Evolutionary conservation across 2,888 invertebrate genomes (phyloP).

Genomic region (Blastobasis adustella): DNA sequence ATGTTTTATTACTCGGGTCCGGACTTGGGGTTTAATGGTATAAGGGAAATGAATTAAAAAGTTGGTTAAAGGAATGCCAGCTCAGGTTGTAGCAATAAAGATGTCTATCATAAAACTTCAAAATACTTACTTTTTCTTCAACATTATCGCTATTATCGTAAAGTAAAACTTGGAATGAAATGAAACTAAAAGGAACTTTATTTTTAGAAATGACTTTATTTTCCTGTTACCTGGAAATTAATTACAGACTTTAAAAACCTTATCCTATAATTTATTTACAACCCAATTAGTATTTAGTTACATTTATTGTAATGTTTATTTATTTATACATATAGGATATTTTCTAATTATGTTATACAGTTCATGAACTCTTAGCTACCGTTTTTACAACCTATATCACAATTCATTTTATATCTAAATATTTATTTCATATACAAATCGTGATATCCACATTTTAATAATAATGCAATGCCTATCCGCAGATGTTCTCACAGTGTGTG

Average conservation of each 20-base stretch:
- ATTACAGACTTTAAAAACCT: constrained; percentile 73
- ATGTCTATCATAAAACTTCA: too few species aligned
- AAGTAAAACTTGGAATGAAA: constrained; percentile 4
- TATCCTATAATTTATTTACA: constrained; percentile 69
- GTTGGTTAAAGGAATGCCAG: neutral
- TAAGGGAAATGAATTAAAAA: constrained; percentile 1
- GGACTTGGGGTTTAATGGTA: constrained; percentile 10
- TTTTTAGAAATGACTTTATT: constrained; percentile 66
- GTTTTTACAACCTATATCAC: constrained; percentile 74
- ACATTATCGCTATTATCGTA: neutral
- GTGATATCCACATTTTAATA: too few species aligned
- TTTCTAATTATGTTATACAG: constrained; percentile 39
- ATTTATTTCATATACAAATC: too few species aligned
- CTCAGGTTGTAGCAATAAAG: too few species aligned
- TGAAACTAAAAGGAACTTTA: neutral
- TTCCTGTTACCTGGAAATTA: constrained; percentile 60
- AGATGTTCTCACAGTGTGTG: too few species aligned
- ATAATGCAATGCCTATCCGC: too few species aligned
- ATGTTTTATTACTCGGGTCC: constrained; percentile 22
- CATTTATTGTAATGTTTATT: constrained; percentile 36
- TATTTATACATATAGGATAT: constrained; percentile 41
- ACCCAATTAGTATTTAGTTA: constrained; percentile 44
- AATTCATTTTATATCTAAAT: constrained; percentile 64
- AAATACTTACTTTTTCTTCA: too few species aligned
- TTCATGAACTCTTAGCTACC: constrained; percentile 54